Evolutionary conservation across 2,113 vertebrate species (phyloP), one percentile per base, ranked within the genome.

Genomic region (Donacobius atricapilla): DNA sequence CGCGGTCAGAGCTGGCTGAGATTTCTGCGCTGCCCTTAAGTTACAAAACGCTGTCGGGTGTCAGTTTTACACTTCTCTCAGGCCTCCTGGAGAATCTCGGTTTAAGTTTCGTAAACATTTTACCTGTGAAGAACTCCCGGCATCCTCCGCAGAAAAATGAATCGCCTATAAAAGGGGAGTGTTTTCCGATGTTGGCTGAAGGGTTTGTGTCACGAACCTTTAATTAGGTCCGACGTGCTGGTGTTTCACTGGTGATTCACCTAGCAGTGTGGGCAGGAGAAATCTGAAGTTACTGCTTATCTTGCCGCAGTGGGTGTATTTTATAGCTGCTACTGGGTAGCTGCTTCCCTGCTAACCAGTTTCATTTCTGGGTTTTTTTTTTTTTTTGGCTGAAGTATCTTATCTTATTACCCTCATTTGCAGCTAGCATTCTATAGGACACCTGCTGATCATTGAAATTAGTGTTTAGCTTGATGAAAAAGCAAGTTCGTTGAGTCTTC

Each of bases 11-110:
- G 28, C 70, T 14, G 23, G 2, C 30, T 17, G 9, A 2, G 11
- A 0, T 23, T 33, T 8, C n/a, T 5, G 4, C 4, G 31, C 3
- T 63, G 33, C 9, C 6, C 40, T 15, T 3, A 1, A 3, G 4
- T 56, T 24, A 8, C 15, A 20, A 20, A n/a, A 0, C 1, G 10
- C 8, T 1, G n/a, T 8, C 2, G 42, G 5, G 33, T 40, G 18
- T 30, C 27, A 1, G 13, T 27, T 30, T 13, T 33, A 3, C 3
- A 16, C 22, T 16, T 44, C 6, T 13, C 23, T 24, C 11, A 1
- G 69, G 15, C 14, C 42, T 47, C 23, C 10, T 11, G 3, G 25
- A 24, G 23, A 73, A 11, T 7, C 7, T 20, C 35, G 8, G 19
- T 25, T 57, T 13, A 9, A 17, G 8, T 22, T 31, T 24, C 7